These are phyloP conservation scores for Bombylius major DNA, from an alignment of 2,888 invertebrate species.

Conservation along the genomic window DNA sequence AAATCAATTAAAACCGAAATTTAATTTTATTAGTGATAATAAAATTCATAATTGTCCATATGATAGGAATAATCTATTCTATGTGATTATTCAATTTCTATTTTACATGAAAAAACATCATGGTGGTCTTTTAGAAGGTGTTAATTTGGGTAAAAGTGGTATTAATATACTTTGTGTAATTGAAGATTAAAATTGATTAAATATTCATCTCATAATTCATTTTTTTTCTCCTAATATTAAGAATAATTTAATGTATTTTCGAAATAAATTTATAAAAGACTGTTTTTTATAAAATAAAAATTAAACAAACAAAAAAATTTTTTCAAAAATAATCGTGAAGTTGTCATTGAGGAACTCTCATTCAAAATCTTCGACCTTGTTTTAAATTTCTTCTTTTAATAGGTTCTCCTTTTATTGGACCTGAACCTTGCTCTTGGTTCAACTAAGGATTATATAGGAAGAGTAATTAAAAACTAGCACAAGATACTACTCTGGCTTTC, in stretches of 20 bases:
- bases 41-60: constrained; percentile 55
- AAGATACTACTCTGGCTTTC: no score
- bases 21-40: constrained; percentile 42
- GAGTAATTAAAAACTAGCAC: no score
- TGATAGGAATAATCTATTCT: constrained; percentile 81
- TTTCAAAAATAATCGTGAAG: no score
- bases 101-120: constrained; percentile 60
- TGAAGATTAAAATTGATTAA: constrained; percentile 34
- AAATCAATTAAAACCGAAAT: constrained; percentile 32
- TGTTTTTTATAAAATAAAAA: no score
- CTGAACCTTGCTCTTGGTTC: no score
- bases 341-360: no score
- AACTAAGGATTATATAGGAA: no score
- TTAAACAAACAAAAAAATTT: no score
- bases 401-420: no score
- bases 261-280: no score
- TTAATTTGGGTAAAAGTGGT: constrained; percentile 64
- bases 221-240: background rate
- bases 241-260: background rate
- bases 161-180: constrained; percentile 78
- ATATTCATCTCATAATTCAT: background rate
- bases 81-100: constrained; percentile 70
- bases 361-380: no score
- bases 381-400: no score
- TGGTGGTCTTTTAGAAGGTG: constrained; percentile 62